Conservation (phyloP, 2,797 vertebrate genomes). For the Kryptolebias ocellatus region DNA sequence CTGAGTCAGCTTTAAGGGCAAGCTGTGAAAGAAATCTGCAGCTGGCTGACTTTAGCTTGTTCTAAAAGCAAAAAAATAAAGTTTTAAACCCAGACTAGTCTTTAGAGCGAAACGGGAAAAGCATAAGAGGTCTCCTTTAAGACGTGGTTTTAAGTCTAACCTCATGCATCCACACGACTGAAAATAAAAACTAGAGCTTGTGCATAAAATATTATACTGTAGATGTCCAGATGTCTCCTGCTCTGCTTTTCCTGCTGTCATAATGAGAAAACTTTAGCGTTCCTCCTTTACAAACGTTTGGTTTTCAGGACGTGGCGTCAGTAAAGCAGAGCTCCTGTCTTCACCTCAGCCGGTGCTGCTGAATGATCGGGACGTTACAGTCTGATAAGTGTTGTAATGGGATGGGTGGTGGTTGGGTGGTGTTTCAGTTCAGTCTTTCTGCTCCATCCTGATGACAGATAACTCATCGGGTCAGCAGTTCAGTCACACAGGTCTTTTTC, state of each 20-base stretch:
- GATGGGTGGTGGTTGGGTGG: neutral
- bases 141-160: constrained; percentile 25
- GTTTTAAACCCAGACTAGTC: too few species aligned
- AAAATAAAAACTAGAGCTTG: constrained; percentile 8
- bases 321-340: neutral
- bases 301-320: constrained; percentile 12
- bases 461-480: neutral
- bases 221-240: neutral
- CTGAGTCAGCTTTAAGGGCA: too few species aligned
- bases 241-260: constrained; percentile 7
- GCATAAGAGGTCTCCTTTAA: constrained; percentile 1
- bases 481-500: constrained; percentile 6
- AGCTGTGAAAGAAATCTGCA: too few species aligned
- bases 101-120: neutral
- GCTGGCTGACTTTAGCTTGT: too few species aligned
- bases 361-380: too few species aligned
- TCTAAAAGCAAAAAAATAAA: too few species aligned
- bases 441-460: too few species aligned
- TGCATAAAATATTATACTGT: constrained; percentile 16
- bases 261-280: neutral
- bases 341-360: too few species aligned
- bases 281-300: neutral
- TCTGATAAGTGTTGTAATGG: too few species aligned
- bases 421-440: too few species aligned
- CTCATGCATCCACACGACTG: constrained; percentile 30